Evolutionary conservation across 2,113 vertebrate species (phyloP), one percentile per base, ranked within the genome.

Genomic region (Xyrauchen texanus): DNA sequence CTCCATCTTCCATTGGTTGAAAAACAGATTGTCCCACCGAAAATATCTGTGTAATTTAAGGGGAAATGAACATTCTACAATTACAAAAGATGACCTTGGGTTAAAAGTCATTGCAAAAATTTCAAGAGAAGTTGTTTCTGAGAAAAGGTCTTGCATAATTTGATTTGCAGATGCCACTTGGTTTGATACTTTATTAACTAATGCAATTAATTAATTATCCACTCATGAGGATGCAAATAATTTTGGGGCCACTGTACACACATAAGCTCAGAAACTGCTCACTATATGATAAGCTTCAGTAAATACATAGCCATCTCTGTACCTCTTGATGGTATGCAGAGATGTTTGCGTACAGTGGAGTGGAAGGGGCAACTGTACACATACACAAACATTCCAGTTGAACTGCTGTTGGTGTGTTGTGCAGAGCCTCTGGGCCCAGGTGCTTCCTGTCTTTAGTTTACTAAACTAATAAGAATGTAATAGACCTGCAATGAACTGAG

Each of bases 371-470:
- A 4, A 66, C 78, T 83, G 46, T 77, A 82, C 63, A 64, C 15
- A 13, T 9, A 60, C 78, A 79, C 51, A 58, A 52, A 7, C 55
- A 81, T 77, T 80, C 77, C 45, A 13, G 82, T 81, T 64, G 42
- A 60, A 76, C 80, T 88, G 83, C 87, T 88, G 85, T 85, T 85
- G 21, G 21, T 34, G 83, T 85, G 86, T 86, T 80, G 76, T n/a
- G 42, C 49, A 45, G 51, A 13, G 77, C 83, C 72, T 34, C 72
- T 12, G 71, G 80, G 82, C 85, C 92, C 95, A 97, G 95, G 94
- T 97, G 95, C 93, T 96, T 97, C 95, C 95, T 95, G 93, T 93
- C 93, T 90, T 89, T 58, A n/a, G 66, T 53, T 76, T 55, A 57
- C 45, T 68, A 11, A 74, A 7, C 8, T 49, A 0, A 51, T 51